These are phyloP conservation scores for Delichon dasypus DNA, from an alignment of 2,797 vertebrate species.

Conservation along the genomic window DNA sequence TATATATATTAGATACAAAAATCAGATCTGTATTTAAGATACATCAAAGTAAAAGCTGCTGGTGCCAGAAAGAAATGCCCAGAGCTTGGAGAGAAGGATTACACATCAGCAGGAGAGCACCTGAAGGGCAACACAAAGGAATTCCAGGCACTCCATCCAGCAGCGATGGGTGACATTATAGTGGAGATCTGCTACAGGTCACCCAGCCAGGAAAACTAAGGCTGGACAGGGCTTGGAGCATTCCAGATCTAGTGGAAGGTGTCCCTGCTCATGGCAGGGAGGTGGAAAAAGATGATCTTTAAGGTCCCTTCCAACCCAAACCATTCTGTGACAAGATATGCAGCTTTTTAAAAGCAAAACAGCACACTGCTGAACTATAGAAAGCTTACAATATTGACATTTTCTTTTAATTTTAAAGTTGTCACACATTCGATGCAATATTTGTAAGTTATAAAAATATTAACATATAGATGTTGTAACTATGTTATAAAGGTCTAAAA, in stretches of 20 bases:
- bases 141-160: background rate
- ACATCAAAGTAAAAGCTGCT: background rate
- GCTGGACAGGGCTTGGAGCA: background rate
- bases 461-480: conserved; percentile 1
- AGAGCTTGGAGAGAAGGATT: background rate
- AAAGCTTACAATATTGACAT: background rate
- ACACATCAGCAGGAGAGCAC: background rate
- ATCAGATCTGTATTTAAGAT: background rate
- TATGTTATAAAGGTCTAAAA: conserved; percentile 47
- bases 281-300: background rate
- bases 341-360: background rate
- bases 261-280: background rate
- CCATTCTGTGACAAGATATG: background rate
- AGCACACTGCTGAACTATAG: background rate
- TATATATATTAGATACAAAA: background rate
- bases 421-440: background rate
- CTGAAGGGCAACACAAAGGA: background rate
- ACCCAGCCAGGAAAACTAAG: background rate
- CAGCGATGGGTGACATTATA: background rate
- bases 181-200: background rate
- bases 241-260: background rate
- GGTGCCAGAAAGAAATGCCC: background rate
- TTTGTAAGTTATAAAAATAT: background rate
- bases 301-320: background rate
- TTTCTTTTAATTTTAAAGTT: conserved; percentile 4